Base-by-base conservation (phyloP, 1,140 invertebrate genomes). In the Drosophila malerkotliana region DNA sequence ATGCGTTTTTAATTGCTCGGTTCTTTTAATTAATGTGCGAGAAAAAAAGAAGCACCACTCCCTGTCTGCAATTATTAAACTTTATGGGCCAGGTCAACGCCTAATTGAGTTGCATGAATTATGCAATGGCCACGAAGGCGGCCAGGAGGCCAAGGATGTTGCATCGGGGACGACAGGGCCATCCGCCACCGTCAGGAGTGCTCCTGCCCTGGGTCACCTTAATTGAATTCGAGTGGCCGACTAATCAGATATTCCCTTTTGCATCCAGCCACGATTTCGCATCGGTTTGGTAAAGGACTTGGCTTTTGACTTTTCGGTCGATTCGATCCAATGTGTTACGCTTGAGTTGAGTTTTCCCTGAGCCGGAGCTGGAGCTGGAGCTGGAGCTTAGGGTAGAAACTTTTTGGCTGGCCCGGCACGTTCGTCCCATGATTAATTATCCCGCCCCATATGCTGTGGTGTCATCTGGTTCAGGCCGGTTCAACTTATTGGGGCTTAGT, bases 401-500 rank as follows among this genome's bases (percentile, higher is more conserved):
- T 81, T 80, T 71, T 82, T 58, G 73, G 57, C 55, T 57, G 56
- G 54, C 47, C 53, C 14, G 61, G 73, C 81, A 85, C 81, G 82
- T 85, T 77, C 73, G 52, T 56, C 37, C 63, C 51, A 85, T 85
- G 82, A 85, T 85, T 85, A 85, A 85, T 87, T 85, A 87, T 81
- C 57, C 81, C 71, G 54, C 28, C 64, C 73, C 81, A 85, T 85
- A 81, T 85, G 81, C 79, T 87, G 69, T 74, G 76, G 79, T 81
- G 78, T 85, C 81, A 85, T 87, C 72, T 62, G 74, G 41, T 18
- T 44, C 14, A 18, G 64, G 54, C 54, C 47, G 45, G 52, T 58
- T 51, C 57, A 77, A 81, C 60, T 73, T 84, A 87, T 76, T 64
- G 75, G 74, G 58, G 79, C 74, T 78, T 63, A 77, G 81, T 66